Conservation (phyloP, 2,797 vertebrate species). For the Spinus pinus region DNA sequence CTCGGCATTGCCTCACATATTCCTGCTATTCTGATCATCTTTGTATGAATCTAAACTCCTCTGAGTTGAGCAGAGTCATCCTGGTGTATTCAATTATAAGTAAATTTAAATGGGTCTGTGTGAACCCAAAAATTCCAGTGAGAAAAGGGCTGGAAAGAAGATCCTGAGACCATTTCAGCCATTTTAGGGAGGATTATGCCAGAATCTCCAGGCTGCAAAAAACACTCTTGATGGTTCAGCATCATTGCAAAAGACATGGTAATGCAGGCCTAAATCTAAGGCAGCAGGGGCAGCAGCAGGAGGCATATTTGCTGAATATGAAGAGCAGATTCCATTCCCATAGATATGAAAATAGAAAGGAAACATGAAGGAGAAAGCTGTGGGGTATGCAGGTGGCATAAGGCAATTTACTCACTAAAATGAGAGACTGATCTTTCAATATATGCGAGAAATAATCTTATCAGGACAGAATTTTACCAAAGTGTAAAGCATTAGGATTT, state of each 20-base stretch:
- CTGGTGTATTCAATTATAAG: neutral
- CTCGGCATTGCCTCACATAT: neutral
- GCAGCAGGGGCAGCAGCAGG: conserved; percentile 13
- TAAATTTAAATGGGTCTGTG: neutral
- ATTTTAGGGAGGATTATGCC: neutral
- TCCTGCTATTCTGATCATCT: neutral
- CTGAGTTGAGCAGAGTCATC: neutral
- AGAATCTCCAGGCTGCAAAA: neutral
- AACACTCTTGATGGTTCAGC: neutral
- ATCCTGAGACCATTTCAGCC: neutral
- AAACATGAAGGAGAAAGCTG: conserved; percentile 43
- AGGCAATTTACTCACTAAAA: neutral
- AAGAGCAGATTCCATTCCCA: conserved; percentile 57
- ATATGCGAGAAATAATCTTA: neutral
- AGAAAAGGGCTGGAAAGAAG: neutral
- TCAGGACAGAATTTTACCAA: neutral
- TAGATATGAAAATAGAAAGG: conserved; percentile 61
- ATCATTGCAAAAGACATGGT: conserved; percentile 28
- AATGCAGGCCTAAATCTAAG: conserved; percentile 16
- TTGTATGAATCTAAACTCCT: neutral
- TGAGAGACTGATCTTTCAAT: neutral
- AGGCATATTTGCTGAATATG: conserved; percentile 22
- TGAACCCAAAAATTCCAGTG: neutral
- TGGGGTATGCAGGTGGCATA: neutral
- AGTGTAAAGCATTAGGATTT: neutral